Evolutionary conservation across 2,113 vertebrate genomes (phyloP).

Genomic region (Trogon melanurus): DNA sequence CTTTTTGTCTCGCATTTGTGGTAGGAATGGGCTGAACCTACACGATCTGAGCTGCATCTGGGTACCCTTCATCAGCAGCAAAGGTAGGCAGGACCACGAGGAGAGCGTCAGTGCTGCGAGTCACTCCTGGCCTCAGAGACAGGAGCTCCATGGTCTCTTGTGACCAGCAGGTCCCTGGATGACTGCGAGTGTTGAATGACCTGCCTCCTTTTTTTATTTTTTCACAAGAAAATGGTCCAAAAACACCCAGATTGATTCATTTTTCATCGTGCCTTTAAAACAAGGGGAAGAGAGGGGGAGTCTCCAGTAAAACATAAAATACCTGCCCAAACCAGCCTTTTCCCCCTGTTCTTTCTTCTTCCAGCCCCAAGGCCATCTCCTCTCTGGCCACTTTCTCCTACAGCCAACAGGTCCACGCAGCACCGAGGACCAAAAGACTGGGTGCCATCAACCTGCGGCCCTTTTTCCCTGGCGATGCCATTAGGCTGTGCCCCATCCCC

Average conservation of each 20-base stretch:
- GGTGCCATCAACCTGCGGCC: neutral
- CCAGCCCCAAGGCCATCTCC: neutral
- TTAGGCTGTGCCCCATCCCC: neutral
- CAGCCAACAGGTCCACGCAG: accelerated
- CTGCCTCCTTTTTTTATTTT: neutral
- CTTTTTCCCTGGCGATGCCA: neutral
- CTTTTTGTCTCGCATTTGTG: accelerated
- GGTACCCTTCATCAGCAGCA: neutral
- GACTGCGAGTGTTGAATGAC: neutral
- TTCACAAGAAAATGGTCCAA: accelerated
- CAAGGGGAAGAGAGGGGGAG: neutral
- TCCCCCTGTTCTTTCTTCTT: neutral
- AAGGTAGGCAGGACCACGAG: neutral
- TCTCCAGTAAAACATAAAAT: neutral
- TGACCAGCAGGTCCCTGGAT: neutral
- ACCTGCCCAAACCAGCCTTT: neutral
- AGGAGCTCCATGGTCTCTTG: neutral
- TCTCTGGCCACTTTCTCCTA: neutral
- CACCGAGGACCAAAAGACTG: neutral
- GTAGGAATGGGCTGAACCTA: neutral
- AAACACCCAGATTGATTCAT: neutral
- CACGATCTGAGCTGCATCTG: neutral
- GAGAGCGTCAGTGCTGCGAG: accelerated
- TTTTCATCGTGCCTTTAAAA: neutral
- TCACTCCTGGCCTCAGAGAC: neutral